Evolutionary conservation across 2,888 invertebrate species (phyloP), one percentile per base, ranked within the genome.

Genomic region (Blomia tropicalis): DNA sequence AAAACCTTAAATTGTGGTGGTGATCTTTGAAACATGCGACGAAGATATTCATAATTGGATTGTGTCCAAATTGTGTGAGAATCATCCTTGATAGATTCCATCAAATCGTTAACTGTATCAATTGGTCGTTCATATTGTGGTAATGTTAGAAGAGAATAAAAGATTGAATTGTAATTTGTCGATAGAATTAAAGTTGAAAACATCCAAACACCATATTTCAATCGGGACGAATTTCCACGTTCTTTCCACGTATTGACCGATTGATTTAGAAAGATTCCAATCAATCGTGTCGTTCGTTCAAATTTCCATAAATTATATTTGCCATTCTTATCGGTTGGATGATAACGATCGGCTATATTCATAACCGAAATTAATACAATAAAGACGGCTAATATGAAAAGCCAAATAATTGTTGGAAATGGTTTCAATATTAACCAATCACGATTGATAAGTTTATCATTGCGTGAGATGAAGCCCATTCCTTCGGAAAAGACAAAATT

Each of bases 121-220:
- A 47, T 47, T 11, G 51, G 51, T 47, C 7, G 51, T 11, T 47
- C 51, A n/a, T 47, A 47, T 19, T 47, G 7, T 7, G 51, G 51
- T n/a, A 47, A 7, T 11, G 51, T 47, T 22, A 47, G 14, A 27
- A 47, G 7, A 14, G 51, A 47, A n/a, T 47, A 25, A 27, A 47
- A 47, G 7, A 47, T 47, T 22, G 51, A 47, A n/a, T 47, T 47
- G 51, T 47, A 47, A 19, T 11, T 47, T 27, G 22, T 22, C 7
- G 51, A 7, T 14, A 47, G 22, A 27, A 47, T 47, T 7, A 47
- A 27, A 22, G 51, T 27, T 7, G 51, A 22, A 25, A 47, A 27
- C 51, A 47, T 47, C 51, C 51, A 47, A 22, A 47, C 51, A 27
- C 7, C 51, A 27, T 47, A 47, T 27, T 47, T 47, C 7, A 47